These are phyloP conservation scores for Helicoverpa assulta DNA, from an alignment of 2,888 invertebrate species.

Conservation along the genomic window DNA sequence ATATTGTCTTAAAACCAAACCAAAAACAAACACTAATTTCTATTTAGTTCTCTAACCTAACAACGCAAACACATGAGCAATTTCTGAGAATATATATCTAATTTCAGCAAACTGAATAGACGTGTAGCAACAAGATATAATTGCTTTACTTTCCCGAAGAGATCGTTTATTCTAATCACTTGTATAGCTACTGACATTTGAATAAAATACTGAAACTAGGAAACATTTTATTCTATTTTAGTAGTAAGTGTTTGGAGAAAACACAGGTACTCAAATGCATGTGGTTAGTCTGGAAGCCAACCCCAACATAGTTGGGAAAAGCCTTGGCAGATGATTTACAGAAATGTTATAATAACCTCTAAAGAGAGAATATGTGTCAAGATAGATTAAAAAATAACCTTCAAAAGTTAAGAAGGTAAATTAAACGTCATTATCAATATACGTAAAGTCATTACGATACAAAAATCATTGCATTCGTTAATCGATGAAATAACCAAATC, in stretches of 20 bases:
- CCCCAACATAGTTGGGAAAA: no score
- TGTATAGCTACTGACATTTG: background rate
- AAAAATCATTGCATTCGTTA: background rate
- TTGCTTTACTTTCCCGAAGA: background rate
- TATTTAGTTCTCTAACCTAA: background rate
- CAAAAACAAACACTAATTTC: background rate
- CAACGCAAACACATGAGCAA: background rate
- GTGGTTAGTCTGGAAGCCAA: no score
- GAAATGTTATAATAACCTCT: background rate
- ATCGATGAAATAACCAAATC: background rate
- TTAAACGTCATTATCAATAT: background rate
- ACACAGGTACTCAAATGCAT: no score
- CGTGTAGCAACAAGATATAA: background rate
- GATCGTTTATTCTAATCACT: conserved; percentile 6
- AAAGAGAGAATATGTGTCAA: no score
- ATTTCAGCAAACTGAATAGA: background rate
- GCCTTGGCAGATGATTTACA: no score
- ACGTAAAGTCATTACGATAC: background rate
- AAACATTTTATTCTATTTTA: background rate
- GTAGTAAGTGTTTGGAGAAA: background rate
- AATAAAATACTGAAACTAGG: background rate
- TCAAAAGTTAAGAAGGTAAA: no score
- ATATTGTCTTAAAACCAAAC: background rate
- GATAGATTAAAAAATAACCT: no score
- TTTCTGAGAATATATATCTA: background rate